Percentiles rank a stretch among this genome's conserved stretches.
Evolutionary conservation across 2,888 invertebrate species (phyloP).

Genomic region (Tiliacea aurago): DNA sequence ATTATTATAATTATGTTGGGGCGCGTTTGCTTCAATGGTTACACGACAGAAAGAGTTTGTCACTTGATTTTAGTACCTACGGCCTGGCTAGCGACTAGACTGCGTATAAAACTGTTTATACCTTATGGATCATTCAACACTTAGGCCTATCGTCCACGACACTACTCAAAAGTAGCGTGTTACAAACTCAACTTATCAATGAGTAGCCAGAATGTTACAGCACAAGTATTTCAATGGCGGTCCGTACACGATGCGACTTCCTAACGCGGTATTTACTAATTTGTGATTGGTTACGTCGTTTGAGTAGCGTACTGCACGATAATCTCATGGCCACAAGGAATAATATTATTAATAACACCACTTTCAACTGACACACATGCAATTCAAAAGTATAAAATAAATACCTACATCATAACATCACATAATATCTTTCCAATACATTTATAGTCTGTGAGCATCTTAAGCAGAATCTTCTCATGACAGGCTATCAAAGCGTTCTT

Average conservation of each 20-base stretch:
- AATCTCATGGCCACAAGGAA: background rate
- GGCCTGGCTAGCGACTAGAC: background rate
- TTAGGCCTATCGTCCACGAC: background rate
- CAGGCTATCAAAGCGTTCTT: background rate
- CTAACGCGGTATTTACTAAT: too few species aligned
- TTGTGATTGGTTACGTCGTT: too few species aligned
- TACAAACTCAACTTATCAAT: background rate
- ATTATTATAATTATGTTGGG: background rate
- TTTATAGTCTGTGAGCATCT: background rate
- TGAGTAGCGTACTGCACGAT: background rate
- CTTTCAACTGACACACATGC: too few species aligned
- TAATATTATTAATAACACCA: too few species aligned
- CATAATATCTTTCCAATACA: background rate
- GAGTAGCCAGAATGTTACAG: background rate
- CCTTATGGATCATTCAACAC: background rate
- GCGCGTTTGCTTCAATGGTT: background rate
- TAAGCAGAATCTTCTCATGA: background rate
- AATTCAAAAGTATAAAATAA: too few species aligned
- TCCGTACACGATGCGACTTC: background rate
- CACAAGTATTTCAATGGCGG: background rate
- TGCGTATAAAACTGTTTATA: background rate
- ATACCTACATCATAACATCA: background rate
- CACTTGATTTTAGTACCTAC: background rate
- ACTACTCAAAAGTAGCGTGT: background rate
- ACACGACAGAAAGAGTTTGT: background rate